A percentile compares a stretch with the other conserved stretches of the same genome.
Conservation (phyloP, 64 coral and sea anemone genomes). For the Pocillopora verrucosa region DNA sequence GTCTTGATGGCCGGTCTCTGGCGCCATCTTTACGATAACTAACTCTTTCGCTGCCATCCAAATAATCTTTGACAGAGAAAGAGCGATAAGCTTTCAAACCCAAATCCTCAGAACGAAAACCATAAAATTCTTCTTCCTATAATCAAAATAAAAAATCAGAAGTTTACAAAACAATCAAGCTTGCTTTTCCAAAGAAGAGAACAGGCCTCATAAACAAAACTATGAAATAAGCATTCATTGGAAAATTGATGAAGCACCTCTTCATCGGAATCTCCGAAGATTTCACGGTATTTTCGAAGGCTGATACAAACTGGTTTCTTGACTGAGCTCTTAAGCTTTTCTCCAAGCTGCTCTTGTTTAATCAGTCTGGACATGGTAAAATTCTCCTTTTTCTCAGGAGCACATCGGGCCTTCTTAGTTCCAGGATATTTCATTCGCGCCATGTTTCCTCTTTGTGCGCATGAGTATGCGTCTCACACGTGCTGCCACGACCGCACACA, state of each 20-base stretch:
- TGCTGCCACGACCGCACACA: slow-evolving; percentile 51
- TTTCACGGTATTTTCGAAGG: slow-evolving; percentile 88
- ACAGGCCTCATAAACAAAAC: slow-evolving; percentile 58
- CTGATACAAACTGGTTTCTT: slow-evolving; percentile 74
- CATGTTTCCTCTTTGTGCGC: slow-evolving; percentile 88
- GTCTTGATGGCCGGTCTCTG: background rate
- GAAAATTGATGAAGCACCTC: slow-evolving; percentile 79
- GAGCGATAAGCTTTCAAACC: slow-evolving; percentile 84
- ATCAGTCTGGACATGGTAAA: slow-evolving; percentile 52
- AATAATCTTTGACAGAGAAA: slow-evolving; percentile 36
- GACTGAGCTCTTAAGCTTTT: slow-evolving; percentile 32
- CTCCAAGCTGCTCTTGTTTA: slow-evolving; percentile 21
- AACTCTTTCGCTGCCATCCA: slow-evolving; percentile 36
- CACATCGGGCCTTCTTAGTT: slow-evolving; percentile 61
- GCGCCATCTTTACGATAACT: slow-evolving; percentile 37
- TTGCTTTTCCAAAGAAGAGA: slow-evolving; percentile 3
- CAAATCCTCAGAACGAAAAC: slow-evolving; percentile 91
- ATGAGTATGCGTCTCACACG: slow-evolving; percentile 66
- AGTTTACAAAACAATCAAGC: background rate
- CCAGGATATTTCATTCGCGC: slow-evolving; percentile 97
- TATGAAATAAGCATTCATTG: slow-evolving; percentile 24
- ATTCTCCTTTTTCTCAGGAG: slow-evolving; percentile 64
- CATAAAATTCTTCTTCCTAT: slow-evolving; percentile 88
- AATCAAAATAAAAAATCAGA: slow-evolving; percentile 33
- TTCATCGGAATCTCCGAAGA: slow-evolving; percentile 98